Percentiles rank a stretch among this genome's conserved stretches.
These are phyloP conservation scores for Scaptomyza caliginosa DNA, from an alignment of 2,888 invertebrate genomes.

Conservation along the genomic window DNA sequence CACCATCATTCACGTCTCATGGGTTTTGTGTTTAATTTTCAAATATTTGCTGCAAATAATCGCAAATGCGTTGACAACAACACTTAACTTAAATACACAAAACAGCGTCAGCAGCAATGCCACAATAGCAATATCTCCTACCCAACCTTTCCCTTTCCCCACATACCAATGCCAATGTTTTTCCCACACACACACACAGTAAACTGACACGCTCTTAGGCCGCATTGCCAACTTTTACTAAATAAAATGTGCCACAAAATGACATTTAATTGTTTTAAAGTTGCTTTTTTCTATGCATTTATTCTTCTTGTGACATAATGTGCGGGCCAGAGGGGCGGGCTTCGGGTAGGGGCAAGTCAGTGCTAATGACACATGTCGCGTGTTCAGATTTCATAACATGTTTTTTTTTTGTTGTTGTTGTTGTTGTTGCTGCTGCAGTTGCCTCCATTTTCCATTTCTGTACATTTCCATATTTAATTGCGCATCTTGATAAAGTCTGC, in stretches of 20 bases:
- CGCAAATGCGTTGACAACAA: slow-evolving; percentile 65
- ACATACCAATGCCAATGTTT: not conserved
- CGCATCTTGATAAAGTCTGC: slow-evolving; percentile 72
- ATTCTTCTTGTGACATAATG: slow-evolving; percentile 10
- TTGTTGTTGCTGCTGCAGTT: slow-evolving; percentile 14
- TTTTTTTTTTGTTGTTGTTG: slow-evolving; percentile 30
- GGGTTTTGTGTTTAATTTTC: slow-evolving; percentile 64
- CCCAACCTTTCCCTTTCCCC: not conserved
- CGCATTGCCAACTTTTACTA: slow-evolving; percentile 46
- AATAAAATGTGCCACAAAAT: slow-evolving; percentile 76
- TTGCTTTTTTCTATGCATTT: slow-evolving; percentile 16
- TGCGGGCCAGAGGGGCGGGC: slow-evolving; percentile 2
- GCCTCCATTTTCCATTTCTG: slow-evolving; percentile 52
- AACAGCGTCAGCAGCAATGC: slow-evolving; percentile 13
- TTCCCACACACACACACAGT: not conserved
- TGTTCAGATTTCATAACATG: slow-evolving; percentile 62
- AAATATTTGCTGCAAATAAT: slow-evolving; percentile 76
- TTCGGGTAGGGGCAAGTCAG: not conserved
- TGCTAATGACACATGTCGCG: slow-evolving; percentile 76
- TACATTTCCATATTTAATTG: slow-evolving; percentile 79
- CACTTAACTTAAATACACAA: slow-evolving; percentile 55
- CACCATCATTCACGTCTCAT: slow-evolving; percentile 24
- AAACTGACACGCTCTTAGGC: slow-evolving; percentile 24
- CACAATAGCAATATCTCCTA: not conserved
- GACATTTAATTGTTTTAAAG: slow-evolving; percentile 70